Base-by-base conservation (phyloP, 2,797 vertebrate species). In the Cyclopterus lumpus region DNA sequence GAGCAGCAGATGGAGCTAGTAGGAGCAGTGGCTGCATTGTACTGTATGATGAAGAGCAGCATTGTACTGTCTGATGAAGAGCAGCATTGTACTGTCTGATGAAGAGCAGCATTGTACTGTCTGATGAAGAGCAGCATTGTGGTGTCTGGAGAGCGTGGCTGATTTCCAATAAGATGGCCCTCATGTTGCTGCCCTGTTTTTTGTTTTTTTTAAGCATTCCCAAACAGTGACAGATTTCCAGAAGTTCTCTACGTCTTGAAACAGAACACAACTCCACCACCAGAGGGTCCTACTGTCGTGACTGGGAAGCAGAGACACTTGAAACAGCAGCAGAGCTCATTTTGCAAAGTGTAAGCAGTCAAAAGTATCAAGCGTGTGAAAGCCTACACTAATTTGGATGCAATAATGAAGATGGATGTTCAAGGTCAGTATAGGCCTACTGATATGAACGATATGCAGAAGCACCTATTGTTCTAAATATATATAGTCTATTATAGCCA, bases 271-370 rank as follows among this genome's bases (percentile, higher is more conserved):
- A 0, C 12, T 67, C 22, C 60, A 53, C 88, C 93, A 91, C 91
- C 88, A 92, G 92, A 89, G 92, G 91, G 87, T 53, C 48, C 68
- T 69, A 38, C 73, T 77, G 61, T 38, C 66, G 83, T 63, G 38
- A 75, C 28, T 58, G 59, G 55, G 30, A 71, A 34, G 38, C 38
- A 6, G 24, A 8, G 68, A 40, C 24, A 5, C 22, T 16, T 30
- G 18, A 22, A 69, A 60, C 44, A 73, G 36, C n/a, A 67, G 20
- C 4, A 5, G 8, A 16, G 5, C 26, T 64, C 4, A 42, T 42
- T 58, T 42, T 54, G 26, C 36, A 53, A 1, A 46, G 11, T 3
- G 48, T 1, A 34, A 66, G 14, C 32, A 42, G 4, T 67, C 15
- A 57, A 32, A 58, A 7, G 0, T 3, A 57, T 53, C 62, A 53